Evolutionary conservation across 2,113 vertebrate species (phyloP).

Genomic region (Phocoena phocoena): DNA sequence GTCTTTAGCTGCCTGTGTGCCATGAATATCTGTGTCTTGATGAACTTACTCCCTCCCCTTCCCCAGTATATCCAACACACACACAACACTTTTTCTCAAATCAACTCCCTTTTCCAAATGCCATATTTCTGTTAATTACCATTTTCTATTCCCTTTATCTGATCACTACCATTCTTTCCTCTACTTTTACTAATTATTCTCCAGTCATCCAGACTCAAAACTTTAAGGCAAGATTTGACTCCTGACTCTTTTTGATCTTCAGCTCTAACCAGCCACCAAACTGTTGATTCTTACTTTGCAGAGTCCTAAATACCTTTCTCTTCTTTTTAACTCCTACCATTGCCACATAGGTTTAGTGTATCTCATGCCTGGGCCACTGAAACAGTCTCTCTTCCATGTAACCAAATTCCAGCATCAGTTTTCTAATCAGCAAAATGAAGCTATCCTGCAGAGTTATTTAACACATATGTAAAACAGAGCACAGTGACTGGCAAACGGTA

Average conservation of each 20-base stretch:
- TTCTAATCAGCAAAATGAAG: constrained; percentile 27
- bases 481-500: background rate
- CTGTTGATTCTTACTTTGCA: background rate
- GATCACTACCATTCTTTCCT: background rate
- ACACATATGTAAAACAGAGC: background rate
- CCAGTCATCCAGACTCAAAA: background rate
- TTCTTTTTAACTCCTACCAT: background rate
- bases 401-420: background rate
- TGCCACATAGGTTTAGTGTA: background rate
- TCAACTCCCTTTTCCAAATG: background rate
- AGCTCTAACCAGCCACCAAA: background rate
- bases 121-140: background rate
- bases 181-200: constrained; percentile 15
- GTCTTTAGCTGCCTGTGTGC: background rate
- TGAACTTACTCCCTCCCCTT: background rate
- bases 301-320: background rate
- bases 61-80: background rate
- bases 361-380: background rate
- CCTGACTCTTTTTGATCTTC: background rate
- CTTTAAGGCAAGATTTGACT: background rate
- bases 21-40: background rate
- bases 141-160: background rate
- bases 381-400: background rate
- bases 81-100: background rate
- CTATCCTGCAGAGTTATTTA: background rate